These are phyloP conservation scores for Melanaphis sacchari DNA, from an alignment of 1,140 invertebrate species.

Conservation along the genomic window DNA sequence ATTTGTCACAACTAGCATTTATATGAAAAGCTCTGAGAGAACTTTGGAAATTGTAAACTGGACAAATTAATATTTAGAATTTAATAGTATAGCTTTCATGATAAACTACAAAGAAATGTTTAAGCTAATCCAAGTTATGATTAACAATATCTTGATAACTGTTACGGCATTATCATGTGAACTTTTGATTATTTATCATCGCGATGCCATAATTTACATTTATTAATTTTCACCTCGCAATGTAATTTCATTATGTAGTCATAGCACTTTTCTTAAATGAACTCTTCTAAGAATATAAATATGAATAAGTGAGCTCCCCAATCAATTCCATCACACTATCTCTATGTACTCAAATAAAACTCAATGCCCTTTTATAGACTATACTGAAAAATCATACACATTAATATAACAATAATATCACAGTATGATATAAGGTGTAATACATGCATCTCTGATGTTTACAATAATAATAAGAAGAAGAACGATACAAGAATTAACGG, in stretches of 20 bases:
- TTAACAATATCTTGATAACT: neutral
- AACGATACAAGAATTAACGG: neutral
- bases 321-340: neutral
- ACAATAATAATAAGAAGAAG: neutral
- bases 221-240: neutral
- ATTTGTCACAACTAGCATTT: neutral
- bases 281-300: neutral
- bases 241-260: neutral
- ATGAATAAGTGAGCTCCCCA: neutral
- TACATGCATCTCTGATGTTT: neutral
- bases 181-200: neutral
- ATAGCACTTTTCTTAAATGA: neutral
- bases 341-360: too few species aligned
- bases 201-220: too few species aligned
- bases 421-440: neutral
- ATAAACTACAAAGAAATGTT: neutral
- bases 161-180: neutral
- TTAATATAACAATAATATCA: neutral
- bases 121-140: neutral
- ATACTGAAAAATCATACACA: neutral
- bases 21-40: neutral
- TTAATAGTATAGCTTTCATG: neutral
- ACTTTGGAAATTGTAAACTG: neutral
- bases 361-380: neutral
- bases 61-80: neutral